Conservation (phyloP, 2,113 vertebrate genomes). For the Tyrannus savana region DNA sequence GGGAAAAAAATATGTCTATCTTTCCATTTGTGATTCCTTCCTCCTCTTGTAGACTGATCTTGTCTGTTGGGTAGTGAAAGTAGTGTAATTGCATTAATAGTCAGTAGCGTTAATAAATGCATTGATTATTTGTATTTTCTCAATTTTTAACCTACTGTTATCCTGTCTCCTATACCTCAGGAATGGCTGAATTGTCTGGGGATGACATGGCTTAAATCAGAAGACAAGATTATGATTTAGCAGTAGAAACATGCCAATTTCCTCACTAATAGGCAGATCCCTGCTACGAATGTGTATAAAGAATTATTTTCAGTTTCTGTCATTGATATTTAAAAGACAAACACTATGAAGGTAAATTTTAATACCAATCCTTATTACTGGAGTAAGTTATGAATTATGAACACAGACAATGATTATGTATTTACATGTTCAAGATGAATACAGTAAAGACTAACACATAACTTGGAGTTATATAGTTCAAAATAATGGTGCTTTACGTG, state of each 20-base stretch:
- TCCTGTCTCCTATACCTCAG: background rate
- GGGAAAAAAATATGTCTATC: background rate
- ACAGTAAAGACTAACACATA: background rate
- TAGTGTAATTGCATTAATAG: background rate
- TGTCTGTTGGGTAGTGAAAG: background rate
- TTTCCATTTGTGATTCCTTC: background rate
- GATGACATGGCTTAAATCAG: background rate
- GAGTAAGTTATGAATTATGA: background rate
- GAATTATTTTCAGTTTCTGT: background rate
- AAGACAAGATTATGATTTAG: background rate
- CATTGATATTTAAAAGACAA: background rate
- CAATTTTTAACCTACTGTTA: background rate
- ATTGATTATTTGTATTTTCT: background rate
- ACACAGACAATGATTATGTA: background rate
- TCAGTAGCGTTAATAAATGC: background rate
- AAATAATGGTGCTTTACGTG: background rate
- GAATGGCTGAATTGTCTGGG: background rate
- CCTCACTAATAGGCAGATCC: background rate
- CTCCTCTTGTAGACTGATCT: background rate
- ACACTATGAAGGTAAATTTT: background rate
- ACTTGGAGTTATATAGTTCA: background rate
- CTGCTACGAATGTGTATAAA: accelerated
- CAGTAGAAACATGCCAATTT: background rate
- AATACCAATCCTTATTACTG: background rate
- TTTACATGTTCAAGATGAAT: background rate